phyloP scores from a whole-genome alignment of 1,140 invertebrate genomes.

The Lasioglossum albipes region DNA sequence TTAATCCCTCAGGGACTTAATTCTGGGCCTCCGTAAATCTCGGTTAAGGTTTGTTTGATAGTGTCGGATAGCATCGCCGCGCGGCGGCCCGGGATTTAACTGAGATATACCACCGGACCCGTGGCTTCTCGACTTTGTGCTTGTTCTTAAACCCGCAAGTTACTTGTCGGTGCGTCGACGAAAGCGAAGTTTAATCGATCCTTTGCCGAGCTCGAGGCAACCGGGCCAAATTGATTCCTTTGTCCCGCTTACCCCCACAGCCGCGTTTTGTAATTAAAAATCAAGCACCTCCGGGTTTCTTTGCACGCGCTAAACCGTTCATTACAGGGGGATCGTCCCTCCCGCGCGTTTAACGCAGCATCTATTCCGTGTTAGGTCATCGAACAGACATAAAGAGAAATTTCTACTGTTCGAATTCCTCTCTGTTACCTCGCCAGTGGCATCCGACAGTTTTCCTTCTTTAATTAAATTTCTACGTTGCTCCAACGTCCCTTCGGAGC shows the following conservation, averaged over 20 bases:
- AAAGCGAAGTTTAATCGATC: constrained; percentile 44
- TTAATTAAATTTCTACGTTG: background rate
- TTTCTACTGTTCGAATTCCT: no score
- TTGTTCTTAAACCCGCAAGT: constrained; percentile 36
- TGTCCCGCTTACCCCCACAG: constrained; percentile 17
- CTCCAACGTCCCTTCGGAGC: no score
- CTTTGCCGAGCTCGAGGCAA: background rate
- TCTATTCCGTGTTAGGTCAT: background rate
- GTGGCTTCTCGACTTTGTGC: constrained; percentile 2
- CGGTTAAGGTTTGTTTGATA: constrained; percentile 72
- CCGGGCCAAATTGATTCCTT: constrained; percentile 49
- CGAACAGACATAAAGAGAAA: no score
- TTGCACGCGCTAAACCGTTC: background rate
- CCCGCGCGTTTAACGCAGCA: no score
- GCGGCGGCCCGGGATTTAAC: constrained; percentile 42
- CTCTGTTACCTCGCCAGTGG: no score
- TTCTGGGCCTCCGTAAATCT: constrained; percentile 69
- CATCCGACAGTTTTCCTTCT: no score
- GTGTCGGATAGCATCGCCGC: constrained; percentile 53
- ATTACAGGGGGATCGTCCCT: background rate
- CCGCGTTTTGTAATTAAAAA: constrained; percentile 35
- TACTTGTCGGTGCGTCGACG: constrained; percentile 21
- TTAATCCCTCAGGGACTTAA: constrained; percentile 69
- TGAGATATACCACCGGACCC: constrained; percentile 40
- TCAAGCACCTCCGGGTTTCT: constrained; percentile 15